Evolutionary conservation across 1,140 invertebrate genomes (phyloP), one percentile per base, ranked within the genome.

Genomic region (Drosophila prosaltans): DNA sequence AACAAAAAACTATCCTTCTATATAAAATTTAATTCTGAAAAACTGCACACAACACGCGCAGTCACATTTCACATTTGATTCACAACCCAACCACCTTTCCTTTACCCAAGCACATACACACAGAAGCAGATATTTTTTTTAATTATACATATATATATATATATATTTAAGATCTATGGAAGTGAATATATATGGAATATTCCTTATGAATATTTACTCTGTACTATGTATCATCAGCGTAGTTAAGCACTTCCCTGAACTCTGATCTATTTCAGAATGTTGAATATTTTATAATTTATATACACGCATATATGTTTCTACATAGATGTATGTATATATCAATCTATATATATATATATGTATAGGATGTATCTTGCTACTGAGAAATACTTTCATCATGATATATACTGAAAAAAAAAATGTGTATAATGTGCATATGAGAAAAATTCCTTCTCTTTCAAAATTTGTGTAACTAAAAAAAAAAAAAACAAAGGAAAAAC

Each of bases 391-490:
- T 77, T 61, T 66, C 58, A 48, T 58, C 57, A 32, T 54, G 21
- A 54, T 54, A 7, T 21, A 54, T 16, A 2, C 2, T 16, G 16
- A 16, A 26, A 21, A 36, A 36, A 16, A 16, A 16, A 16, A 16
- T 16, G 0, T 16, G 16, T 16, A 16, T 16, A 16, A 16, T 26
- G 57, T 21, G 57, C 57, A 59, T 59, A 59, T 59, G 43, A 64
- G 16, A 0, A 16, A 16, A 70, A 70, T 70, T 65, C 60, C 51
- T 65, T 55, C 51, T 26, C 67, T 70, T 70, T 55, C 57, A 24
- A 74, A 43, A 65, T 58, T 62, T 75, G 48, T 74, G 72, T 75
- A 68, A 67, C 62, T 57, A 51, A 59, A 40, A 4, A 64, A 76
- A 41, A 26, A 59, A 39, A 36, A 10, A 32, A 16, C 16, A 16